A percentile compares a stretch with the other conserved stretches of the same genome.
Evolutionary conservation across 2,797 vertebrate genomes (phyloP).

Genomic region (Enteromius mattozi): DNA sequence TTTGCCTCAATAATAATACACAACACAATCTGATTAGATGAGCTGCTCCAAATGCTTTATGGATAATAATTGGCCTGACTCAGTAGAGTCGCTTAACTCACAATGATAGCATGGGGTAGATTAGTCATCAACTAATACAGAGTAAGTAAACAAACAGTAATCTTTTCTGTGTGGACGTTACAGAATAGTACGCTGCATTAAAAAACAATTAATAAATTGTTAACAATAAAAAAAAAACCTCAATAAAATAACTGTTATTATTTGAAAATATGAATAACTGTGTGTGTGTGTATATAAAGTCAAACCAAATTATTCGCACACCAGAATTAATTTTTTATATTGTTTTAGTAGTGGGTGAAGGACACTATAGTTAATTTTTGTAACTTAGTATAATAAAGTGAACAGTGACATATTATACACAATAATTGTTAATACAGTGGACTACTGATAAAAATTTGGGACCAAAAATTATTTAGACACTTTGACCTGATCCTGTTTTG

Average conservation of each 20-base stretch:
- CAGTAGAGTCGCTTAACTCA: conserved; percentile 24
- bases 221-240: neutral
- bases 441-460: too few species aligned
- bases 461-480: too few species aligned
- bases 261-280: neutral
- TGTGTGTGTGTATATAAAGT: too few species aligned
- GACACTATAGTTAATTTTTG: too few species aligned
- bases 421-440: too few species aligned
- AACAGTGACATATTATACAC: too few species aligned
- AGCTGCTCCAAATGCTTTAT: conserved; percentile 38
- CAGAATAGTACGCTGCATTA: neutral
- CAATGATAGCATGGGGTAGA: conserved; percentile 26
- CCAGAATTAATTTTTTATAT: too few species aligned
- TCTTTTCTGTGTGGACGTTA: neutral
- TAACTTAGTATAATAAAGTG: too few species aligned
- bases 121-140: conserved; percentile 61
- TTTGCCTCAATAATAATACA: conserved; percentile 30
- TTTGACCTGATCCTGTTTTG: too few species aligned
- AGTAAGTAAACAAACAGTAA: conserved; percentile 27
- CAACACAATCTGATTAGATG: conserved; percentile 32
- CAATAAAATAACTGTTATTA: too few species aligned
- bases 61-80: conserved; percentile 34
- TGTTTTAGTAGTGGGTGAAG: too few species aligned
- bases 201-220: neutral
- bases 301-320: too few species aligned